Base-by-base conservation (phyloP, 1,140 invertebrate genomes). In the Neuroterus valhalla region DNA sequence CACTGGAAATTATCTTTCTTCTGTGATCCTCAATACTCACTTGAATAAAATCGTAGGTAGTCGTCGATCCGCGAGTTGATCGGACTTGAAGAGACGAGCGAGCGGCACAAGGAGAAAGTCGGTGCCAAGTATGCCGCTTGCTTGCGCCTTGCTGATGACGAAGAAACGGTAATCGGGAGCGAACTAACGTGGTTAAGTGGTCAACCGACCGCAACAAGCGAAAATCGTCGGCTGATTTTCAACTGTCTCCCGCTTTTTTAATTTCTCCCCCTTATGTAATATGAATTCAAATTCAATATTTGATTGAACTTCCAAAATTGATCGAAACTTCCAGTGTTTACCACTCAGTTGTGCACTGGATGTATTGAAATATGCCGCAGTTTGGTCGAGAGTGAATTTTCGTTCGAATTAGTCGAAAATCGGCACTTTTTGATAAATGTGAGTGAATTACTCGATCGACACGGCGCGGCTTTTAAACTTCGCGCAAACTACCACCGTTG, bases 381-480 rank as follows among this genome's bases (percentile, higher is more conserved):
- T 10, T 38, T 38, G 31, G 6, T 38, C 10, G 4, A 38, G 31
- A 38, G 31, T 38, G n/a, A 48, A n/a, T 48, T 48, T 48, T 17
- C 3, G 15, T 48, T 17, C n/a, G 8, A 11, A 21, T 52, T 52
- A 8, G 17, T 52, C 45, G 38, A 15, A 42, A 42, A 3, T 44
- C 38, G 17, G 19, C 50, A 55, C 15, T 50, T 69, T 69, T 45
- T 45, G 21, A 70, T 5, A 48, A 48, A 5, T 2, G 48, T 23
- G 11, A 70, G 31, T 3, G 11, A 14, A 38, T n/a, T n/a, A n/a
- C n/a, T n/a, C n/a, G n/a, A n/a, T n/a, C n/a, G n/a, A n/a, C n/a
- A 68, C 66, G 72, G 69, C 31, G 46, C 68, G 68, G 43, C 62
- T 62, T 15, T 55, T 38, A 11, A 44, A 21, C 45, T 70, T 77